phyloP scores from a whole-genome alignment of 2,797 vertebrate species.

The Tympanoctomys barrerae region DNA sequence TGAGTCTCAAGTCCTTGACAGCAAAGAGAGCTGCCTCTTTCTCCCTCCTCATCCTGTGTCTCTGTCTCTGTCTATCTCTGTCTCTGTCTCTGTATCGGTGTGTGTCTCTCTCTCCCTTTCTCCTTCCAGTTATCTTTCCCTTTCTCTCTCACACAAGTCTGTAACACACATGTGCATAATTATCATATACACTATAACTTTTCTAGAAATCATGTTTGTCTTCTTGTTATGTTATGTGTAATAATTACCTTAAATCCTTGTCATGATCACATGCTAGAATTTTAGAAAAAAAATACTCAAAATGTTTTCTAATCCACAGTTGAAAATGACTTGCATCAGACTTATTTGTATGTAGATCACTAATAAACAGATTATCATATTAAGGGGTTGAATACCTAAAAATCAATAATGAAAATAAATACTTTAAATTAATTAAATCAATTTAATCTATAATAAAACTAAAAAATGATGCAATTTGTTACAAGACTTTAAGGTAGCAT shows the following conservation, averaged over 20 bases:
- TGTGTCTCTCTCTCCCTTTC: neutral
- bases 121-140: neutral
- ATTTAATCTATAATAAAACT: neutral
- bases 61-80: neutral
- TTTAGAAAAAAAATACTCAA: neutral
- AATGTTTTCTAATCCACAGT: neutral
- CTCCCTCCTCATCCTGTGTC: too few species aligned
- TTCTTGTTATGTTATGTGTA: neutral
- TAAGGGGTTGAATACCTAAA: neutral
- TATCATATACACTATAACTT: neutral
- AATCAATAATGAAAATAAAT: neutral
- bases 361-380: neutral
- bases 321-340: neutral
- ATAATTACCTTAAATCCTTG: neutral
- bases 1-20: neutral
- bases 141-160: neutral
- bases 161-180: neutral
- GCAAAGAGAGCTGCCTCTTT: neutral
- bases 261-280: neutral
- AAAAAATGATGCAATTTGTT: neutral
- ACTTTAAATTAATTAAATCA: neutral
- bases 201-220: conserved; percentile 6
- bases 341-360: neutral
- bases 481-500: neutral
- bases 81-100: neutral